Percentiles rank a stretch among this genome's conserved stretches.
Conservation (phyloP, 2,888 invertebrate species). For the Orchestes rusci region DNA sequence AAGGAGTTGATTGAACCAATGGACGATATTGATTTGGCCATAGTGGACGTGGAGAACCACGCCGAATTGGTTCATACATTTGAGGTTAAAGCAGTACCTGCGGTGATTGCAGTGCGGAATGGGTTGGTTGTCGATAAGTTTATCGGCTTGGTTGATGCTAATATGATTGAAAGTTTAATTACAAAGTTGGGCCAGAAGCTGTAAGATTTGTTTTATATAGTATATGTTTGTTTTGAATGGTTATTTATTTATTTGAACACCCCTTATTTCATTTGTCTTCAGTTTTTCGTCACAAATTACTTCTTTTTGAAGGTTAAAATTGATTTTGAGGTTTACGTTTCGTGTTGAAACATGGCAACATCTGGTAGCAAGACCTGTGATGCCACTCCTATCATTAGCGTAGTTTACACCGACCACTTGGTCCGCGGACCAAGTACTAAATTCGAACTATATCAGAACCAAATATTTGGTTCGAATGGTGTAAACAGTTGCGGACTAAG, state of each 20-base stretch:
- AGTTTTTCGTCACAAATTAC: too few relatives aligned
- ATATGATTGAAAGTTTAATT: slow-evolving; percentile 73
- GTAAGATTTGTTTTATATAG: slow-evolving; percentile 23
- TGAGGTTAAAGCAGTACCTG: slow-evolving; percentile 77
- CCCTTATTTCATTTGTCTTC: neutral
- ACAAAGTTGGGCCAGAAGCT: slow-evolving; percentile 48
- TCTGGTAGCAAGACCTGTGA: too few relatives aligned
- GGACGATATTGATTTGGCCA: slow-evolving; percentile 66
- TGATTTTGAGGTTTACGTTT: too few relatives aligned
- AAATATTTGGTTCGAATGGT: too few relatives aligned
- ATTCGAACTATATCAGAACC: too few relatives aligned
- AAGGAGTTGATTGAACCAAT: slow-evolving; percentile 67
- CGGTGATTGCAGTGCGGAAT: slow-evolving; percentile 72
- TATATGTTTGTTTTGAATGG: neutral
- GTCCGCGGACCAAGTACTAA: too few relatives aligned
- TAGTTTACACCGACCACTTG: too few relatives aligned
- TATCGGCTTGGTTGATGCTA: slow-evolving; percentile 75
- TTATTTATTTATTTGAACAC: neutral
- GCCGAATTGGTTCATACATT: slow-evolving; percentile 76
- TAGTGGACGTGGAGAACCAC: slow-evolving; percentile 76
- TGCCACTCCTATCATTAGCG: too few relatives aligned
- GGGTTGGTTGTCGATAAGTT: slow-evolving; percentile 82
- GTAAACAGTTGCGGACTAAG: too few relatives aligned
- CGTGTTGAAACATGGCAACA: too few relatives aligned
- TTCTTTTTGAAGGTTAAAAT: too few relatives aligned